These are phyloP conservation scores for Drosophila paranaensis DNA, from an alignment of 2,888 invertebrate species.

Conservation along the genomic window DNA sequence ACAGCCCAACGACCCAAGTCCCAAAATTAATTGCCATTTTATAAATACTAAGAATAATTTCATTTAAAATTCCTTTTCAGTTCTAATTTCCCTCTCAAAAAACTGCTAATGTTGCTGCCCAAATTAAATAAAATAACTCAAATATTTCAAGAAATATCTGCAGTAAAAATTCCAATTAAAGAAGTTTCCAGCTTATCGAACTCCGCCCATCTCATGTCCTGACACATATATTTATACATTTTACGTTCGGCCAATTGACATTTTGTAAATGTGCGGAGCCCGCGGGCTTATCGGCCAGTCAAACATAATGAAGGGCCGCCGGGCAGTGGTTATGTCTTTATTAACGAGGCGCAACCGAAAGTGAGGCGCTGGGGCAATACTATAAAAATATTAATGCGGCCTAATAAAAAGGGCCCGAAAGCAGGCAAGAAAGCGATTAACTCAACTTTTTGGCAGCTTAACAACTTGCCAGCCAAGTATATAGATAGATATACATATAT, in stretches of 20 bases:
- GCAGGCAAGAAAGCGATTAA: slow-evolving; percentile 78
- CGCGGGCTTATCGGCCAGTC: slow-evolving; percentile 27
- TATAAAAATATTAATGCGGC: slow-evolving; percentile 75
- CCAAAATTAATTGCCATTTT: too few relatives aligned
- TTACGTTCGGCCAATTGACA: slow-evolving; percentile 36
- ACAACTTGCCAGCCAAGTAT: slow-evolving; percentile 40
- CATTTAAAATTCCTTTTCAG: too few relatives aligned
- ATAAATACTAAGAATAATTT: too few relatives aligned
- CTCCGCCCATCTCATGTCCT: not conserved
- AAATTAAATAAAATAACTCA: not conserved
- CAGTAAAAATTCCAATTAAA: not conserved
- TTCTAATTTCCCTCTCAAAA: too few relatives aligned
- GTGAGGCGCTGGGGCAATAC: slow-evolving; percentile 36
- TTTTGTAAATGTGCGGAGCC: slow-evolving; percentile 14
- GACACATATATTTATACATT: slow-evolving; percentile 1
- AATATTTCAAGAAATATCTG: not conserved
- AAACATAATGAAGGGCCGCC: slow-evolving; percentile 16
- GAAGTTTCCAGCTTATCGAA: not conserved
- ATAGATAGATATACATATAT: slow-evolving; percentile 18
- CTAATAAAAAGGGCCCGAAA: slow-evolving; percentile 65
- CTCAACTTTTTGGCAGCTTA: slow-evolving; percentile 63
- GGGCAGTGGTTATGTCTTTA: slow-evolving; percentile 65
- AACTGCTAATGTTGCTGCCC: not conserved
- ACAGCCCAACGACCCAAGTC: too few relatives aligned
- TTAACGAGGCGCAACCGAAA: slow-evolving; percentile 67